Percentiles rank a stretch among this genome's conserved stretches.
These are phyloP conservation scores for Pomacea canaliculata DNA, from an alignment of 2,888 invertebrate species.

Conservation along the genomic window DNA sequence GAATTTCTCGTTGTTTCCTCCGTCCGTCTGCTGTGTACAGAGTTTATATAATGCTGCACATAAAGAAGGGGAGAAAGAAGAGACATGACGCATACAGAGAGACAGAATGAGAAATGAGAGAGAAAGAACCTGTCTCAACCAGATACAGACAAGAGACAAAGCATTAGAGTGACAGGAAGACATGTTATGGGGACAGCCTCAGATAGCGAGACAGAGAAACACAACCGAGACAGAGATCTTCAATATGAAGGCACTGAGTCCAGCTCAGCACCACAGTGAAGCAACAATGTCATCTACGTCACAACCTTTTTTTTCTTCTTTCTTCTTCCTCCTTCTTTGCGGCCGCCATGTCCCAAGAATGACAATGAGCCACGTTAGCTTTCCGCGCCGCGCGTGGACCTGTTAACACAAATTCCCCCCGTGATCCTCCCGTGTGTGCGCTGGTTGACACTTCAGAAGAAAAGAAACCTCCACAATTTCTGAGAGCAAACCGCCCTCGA, in stretches of 20 bases:
- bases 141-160: not conserved
- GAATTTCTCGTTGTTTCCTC: too few species aligned
- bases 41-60: too few species aligned
- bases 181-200: not conserved
- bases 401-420: too few species aligned
- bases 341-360: not conserved
- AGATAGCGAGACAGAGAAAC: too few species aligned
- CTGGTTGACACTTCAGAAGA: slow-evolving; percentile 5
- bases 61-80: too few species aligned
- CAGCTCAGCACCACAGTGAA: not conserved
- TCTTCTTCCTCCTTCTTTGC: not conserved
- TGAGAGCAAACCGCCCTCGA: not conserved
- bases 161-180: too few species aligned
- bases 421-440: not conserved
- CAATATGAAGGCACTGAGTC: too few species aligned
- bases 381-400: too few species aligned
- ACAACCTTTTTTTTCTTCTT: not conserved
- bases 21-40: too few species aligned
- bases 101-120: not conserved
- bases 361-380: too few species aligned
- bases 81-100: not conserved
- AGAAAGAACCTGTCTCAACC: not conserved
- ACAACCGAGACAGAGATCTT: not conserved
- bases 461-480: slow-evolving; percentile 2
- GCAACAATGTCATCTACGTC: not conserved